phyloP scores from a whole-genome alignment of 2,888 invertebrate genomes.

The Drosophila bunnanda region DNA sequence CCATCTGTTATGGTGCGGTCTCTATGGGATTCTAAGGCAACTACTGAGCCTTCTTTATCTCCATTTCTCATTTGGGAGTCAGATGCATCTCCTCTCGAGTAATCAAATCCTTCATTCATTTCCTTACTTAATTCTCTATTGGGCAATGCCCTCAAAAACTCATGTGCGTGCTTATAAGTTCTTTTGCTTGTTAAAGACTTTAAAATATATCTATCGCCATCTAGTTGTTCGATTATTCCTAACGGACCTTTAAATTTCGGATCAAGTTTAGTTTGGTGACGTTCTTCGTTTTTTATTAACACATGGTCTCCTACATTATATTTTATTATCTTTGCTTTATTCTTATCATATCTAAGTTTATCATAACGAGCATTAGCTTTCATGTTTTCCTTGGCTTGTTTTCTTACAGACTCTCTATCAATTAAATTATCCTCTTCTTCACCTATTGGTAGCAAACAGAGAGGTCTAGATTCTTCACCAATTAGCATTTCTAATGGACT shows the following conservation, averaged over 20 bases:
- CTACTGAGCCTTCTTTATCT: too few relatives aligned
- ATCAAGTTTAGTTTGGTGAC: not conserved
- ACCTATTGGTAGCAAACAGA: not conserved
- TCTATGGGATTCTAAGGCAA: not conserved
- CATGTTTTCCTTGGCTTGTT: slow-evolving; percentile 9
- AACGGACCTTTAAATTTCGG: not conserved
- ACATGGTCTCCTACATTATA: not conserved
- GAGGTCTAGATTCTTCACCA: slow-evolving; percentile 1
- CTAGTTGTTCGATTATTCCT: not conserved
- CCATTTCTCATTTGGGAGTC: not conserved
- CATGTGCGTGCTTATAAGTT: not conserved
- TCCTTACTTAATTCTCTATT: not conserved
- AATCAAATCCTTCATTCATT: not conserved
- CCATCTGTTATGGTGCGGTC: not conserved
- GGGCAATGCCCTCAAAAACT: slow-evolving; percentile 1
- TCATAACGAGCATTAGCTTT: not conserved
- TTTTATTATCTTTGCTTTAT: not conserved
- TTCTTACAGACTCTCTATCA: not conserved
- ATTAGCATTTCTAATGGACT: slow-evolving; percentile 9
- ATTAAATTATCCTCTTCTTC: not conserved
- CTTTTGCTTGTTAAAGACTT: not conserved
- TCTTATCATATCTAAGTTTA: not conserved
- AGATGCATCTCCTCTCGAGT: not conserved
- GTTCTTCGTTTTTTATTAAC: not conserved
- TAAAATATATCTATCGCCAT: not conserved